phyloP scores from a whole-genome alignment of 2,113 vertebrate genomes.

The Ciconia maguari region DNA sequence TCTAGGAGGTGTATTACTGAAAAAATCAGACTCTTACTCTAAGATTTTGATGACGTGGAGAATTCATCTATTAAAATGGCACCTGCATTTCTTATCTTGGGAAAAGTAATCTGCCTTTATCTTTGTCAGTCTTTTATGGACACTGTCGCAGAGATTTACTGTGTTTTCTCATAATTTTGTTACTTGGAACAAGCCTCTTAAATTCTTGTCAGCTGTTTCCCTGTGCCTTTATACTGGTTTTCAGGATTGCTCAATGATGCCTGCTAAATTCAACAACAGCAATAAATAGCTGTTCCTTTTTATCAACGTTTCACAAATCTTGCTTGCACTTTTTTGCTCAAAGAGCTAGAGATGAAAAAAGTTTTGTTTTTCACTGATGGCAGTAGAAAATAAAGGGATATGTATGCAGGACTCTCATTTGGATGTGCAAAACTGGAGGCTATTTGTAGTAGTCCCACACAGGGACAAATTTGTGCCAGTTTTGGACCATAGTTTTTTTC shows the following conservation, averaged over 20 bases:
- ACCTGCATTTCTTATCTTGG: neutral
- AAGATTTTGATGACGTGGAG: neutral
- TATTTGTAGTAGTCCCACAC: neutral
- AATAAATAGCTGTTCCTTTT: neutral
- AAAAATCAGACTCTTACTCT: neutral
- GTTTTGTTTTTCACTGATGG: neutral
- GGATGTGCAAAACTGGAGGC: neutral
- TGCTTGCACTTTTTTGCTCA: neutral
- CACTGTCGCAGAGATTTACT: neutral
- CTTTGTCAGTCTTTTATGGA: neutral
- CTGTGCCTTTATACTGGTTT: neutral
- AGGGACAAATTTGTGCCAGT: neutral
- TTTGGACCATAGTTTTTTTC: neutral
- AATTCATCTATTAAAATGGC: neutral
- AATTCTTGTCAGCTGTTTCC: neutral
- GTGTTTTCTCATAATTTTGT: neutral
- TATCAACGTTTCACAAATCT: neutral
- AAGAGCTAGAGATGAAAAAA: neutral
- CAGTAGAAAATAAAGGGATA: neutral
- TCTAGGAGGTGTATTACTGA: neutral
- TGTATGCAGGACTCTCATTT: neutral
- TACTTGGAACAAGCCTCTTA: neutral
- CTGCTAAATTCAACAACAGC: neutral
- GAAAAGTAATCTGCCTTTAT: neutral
- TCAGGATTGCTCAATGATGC: neutral